Base-by-base conservation (phyloP, 1,140 invertebrate species). In the Heliconius hewitsoni region DNA sequence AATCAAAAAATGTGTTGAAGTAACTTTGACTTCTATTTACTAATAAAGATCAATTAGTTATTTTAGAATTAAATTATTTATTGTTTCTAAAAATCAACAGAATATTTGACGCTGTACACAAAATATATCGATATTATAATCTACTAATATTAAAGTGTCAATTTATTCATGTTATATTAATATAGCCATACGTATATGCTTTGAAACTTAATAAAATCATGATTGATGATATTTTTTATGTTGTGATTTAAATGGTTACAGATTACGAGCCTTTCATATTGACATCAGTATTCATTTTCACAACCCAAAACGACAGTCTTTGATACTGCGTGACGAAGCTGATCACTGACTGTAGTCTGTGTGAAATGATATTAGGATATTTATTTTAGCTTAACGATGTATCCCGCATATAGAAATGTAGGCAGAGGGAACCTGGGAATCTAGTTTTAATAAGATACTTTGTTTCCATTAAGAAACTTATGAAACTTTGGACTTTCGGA, bases 81-180 rank as follows among this genome's bases (percentile, higher is more conserved):
- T 46, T 13, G 11, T 46, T 9, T 55, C 2, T 19, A 55, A 16
- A 52, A 52, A 3, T 19, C 1, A 34, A 34, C 0, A 34, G 6
- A 46, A 13, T 42, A 42, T 42, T 42, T 11, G 39, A 42, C 11
- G 39, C 9, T 42, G 3, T 13, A 42, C 11, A 1, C n/a, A 57
- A 23, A 57, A 23, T 57, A 9, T 57, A 57, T 23, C n/a, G 9
- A 11, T 9, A 57, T 23, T 57, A 23, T 9, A 19, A 57, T 23
- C n/a, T 57, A n/a, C 55, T 23, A 66, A 27, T 23, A 66, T 66
- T 66, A 66, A 66, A 27, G 27, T 66, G 60, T 66, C 60, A 66
- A 66, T 66, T 66, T 66, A 27, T 66, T 66, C 60, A 66, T 66
- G 23, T 66, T 23, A 60, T 60, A 60, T 23, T 11, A 27, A 60